Percentiles rank a stretch among this genome's conserved stretches.
Evolutionary conservation across 2,888 invertebrate species (phyloP).

Genomic region (Chironomus tentans): DNA sequence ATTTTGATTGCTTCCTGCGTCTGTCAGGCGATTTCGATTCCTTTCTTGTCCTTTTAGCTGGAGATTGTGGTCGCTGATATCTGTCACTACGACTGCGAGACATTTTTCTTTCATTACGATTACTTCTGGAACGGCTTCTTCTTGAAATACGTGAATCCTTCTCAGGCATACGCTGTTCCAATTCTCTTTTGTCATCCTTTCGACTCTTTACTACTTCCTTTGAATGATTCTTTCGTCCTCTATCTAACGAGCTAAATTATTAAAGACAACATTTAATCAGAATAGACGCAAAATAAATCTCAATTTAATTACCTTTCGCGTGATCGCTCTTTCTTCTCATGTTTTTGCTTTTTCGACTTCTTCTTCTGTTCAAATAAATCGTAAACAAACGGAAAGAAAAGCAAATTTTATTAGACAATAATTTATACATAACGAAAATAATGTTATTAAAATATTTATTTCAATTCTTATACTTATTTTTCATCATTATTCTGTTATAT

Average conservation of each 20-base stretch:
- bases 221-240: neutral
- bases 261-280: neutral
- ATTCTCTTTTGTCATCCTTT: too few relatives aligned
- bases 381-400: neutral
- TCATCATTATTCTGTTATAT: too few relatives aligned
- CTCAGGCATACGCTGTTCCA: too few relatives aligned
- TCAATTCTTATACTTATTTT: too few relatives aligned
- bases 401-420: neutral
- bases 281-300: neutral
- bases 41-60: neutral
- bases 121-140: neutral
- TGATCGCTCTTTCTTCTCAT: slow-evolving; percentile 9
- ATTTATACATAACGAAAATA: too few relatives aligned
- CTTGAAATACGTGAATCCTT: too few relatives aligned
- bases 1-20: neutral
- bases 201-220: neutral
- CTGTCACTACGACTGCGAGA: neutral
- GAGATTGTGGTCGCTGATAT: neutral
- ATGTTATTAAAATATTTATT: too few relatives aligned
- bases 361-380: slow-evolving; percentile 29
- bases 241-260: neutral
- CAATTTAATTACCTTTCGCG: neutral
- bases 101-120: neutral
- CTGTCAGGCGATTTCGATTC: neutral
- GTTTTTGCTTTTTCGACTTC: slow-evolving; percentile 29